Evolutionary conservation across 2,113 vertebrate genomes (phyloP).

Genomic region (Aphyosemion australe): DNA sequence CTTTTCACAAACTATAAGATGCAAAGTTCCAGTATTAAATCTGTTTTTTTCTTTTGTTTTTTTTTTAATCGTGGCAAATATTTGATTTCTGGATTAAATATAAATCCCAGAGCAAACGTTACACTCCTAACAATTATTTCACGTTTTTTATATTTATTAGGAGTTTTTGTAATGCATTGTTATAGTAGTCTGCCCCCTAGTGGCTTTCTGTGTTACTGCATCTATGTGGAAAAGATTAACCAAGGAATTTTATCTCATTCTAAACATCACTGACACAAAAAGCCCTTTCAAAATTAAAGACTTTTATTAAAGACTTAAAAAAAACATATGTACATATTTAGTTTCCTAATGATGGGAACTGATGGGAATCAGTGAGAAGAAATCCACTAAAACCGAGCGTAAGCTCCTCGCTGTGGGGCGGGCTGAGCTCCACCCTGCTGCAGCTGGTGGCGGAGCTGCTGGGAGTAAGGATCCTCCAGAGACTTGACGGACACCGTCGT

Average conservation of each 20-base stretch:
- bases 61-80: no score
- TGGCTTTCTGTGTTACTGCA: slow-evolving; percentile 31
- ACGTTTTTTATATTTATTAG: neutral
- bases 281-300: slow-evolving; percentile 7
- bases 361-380: neutral
- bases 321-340: slow-evolving; percentile 41
- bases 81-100: neutral
- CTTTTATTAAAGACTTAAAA: slow-evolving; percentile 46
- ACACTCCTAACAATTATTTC: neutral
- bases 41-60: no score
- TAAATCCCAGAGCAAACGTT: neutral
- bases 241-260: slow-evolving; percentile 17
- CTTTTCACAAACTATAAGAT: no score
- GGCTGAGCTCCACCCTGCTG: slow-evolving; percentile 70
- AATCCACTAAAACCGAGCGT: slow-evolving; percentile 60
- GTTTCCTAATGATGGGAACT: slow-evolving; percentile 19
- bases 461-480: slow-evolving; percentile 92
- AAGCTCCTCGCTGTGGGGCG: slow-evolving; percentile 62
- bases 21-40: no score
- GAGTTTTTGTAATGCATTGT: neutral
- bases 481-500: slow-evolving; percentile 91
- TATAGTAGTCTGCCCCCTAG: slow-evolving; percentile 35
- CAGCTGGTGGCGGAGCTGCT: slow-evolving; percentile 89
- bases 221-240: neutral
- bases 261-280: neutral